Percentiles rank a stretch among this genome's conserved stretches.
phyloP scores from a whole-genome alignment of 2,888 invertebrate species.

The Troilus luridus region DNA sequence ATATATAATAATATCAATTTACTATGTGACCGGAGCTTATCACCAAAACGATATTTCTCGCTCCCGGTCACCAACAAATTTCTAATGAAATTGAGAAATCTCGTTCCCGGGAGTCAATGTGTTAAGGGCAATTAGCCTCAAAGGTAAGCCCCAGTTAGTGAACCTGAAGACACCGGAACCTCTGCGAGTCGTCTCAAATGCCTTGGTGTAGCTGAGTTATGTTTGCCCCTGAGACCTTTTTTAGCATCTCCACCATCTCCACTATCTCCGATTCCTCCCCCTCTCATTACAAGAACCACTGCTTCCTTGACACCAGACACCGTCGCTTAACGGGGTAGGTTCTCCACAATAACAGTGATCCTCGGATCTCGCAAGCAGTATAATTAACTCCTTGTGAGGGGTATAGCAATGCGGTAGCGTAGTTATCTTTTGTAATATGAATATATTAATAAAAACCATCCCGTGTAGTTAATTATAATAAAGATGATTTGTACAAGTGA shows the following conservation, averaged over 20 bases:
- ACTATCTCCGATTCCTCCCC: not conserved
- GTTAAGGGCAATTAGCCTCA: too few relatives aligned
- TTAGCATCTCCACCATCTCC: slow-evolving; percentile 12
- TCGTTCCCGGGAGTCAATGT: too few relatives aligned
- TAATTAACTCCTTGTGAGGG: not conserved
- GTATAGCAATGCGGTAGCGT: not conserved
- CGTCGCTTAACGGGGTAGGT: not conserved
- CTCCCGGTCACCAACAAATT: too few relatives aligned
- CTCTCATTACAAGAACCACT: not conserved
- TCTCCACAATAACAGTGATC: not conserved
- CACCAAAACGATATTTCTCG: too few relatives aligned
- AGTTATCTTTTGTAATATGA: too few relatives aligned
- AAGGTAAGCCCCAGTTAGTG: too few relatives aligned
- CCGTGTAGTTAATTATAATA: too few relatives aligned
- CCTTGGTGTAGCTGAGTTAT: not conserved
- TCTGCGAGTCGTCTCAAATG: not conserved
- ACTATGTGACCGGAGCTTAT: too few relatives aligned
- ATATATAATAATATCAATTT: too few relatives aligned
- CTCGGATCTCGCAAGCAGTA: not conserved
- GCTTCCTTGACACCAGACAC: not conserved
- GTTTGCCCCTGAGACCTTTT: not conserved
- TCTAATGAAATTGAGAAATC: too few relatives aligned
- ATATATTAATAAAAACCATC: too few relatives aligned
- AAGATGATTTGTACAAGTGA: too few relatives aligned
- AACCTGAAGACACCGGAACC: not conserved